A percentile compares a stretch with the other conserved stretches of the same genome.
phyloP scores from a whole-genome alignment of 2,888 invertebrate species.

The Sialis lutaria region DNA sequence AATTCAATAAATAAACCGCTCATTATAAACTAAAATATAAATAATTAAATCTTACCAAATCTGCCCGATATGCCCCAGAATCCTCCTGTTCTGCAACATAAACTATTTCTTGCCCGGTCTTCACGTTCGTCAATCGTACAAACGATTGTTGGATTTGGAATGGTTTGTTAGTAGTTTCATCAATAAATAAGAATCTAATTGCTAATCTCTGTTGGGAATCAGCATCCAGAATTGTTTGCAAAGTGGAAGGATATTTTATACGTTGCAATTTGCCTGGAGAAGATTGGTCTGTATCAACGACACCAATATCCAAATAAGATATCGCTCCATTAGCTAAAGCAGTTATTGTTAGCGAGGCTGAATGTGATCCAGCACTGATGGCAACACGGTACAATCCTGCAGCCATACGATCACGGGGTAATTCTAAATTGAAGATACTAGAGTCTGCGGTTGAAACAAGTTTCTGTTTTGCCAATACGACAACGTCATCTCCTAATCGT shows the following conservation, averaged over 20 bases:
- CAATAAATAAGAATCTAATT: slow-evolving; percentile 62
- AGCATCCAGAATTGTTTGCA: slow-evolving; percentile 52
- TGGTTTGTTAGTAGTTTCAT: slow-evolving; percentile 45
- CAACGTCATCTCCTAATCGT: slow-evolving; percentile 52
- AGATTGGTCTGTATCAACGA: slow-evolving; percentile 80
- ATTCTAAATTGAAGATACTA: slow-evolving; percentile 56
- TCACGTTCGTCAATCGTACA: slow-evolving; percentile 51
- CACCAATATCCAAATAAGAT: slow-evolving; percentile 65
- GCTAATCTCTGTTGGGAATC: slow-evolving; percentile 76
- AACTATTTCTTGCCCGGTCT: slow-evolving; percentile 65
- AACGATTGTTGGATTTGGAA: slow-evolving; percentile 77
- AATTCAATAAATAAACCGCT: background rate
- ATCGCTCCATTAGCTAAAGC: slow-evolving; percentile 63
- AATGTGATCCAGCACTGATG: slow-evolving; percentile 48
- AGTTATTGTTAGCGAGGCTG: slow-evolving; percentile 32
- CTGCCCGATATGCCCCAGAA: slow-evolving; percentile 68
- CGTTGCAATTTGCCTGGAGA: slow-evolving; percentile 62
- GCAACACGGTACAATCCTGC: slow-evolving; percentile 75
- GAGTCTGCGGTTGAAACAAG: slow-evolving; percentile 34
- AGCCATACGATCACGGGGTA: slow-evolving; percentile 58
- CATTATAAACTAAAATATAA: slow-evolving; percentile 1
- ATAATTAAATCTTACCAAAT: slow-evolving; percentile 47
- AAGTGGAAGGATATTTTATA: slow-evolving; percentile 53
- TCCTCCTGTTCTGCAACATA: slow-evolving; percentile 84
- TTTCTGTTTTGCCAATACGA: slow-evolving; percentile 52